Conservation (phyloP, 1,140 invertebrate genomes). For the Bombus breviceps region DNA sequence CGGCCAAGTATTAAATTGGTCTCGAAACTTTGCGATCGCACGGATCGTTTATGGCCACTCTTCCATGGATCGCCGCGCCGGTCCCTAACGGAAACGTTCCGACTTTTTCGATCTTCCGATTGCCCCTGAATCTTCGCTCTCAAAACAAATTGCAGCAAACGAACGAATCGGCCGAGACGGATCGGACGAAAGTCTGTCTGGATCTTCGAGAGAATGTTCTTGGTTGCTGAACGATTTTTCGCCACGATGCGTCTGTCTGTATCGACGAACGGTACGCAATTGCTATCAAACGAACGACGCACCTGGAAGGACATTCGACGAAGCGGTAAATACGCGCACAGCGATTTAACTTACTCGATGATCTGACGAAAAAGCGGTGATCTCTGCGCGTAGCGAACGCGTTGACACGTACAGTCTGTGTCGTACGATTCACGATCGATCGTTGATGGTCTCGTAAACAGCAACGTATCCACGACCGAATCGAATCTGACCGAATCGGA, state of each 20-base stretch:
- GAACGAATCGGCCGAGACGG: not conserved
- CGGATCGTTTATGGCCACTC: conserved; percentile 61
- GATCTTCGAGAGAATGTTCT: not conserved
- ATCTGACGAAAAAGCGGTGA: not conserved
- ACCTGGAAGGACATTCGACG: too few species aligned
- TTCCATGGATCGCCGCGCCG: conserved; percentile 37
- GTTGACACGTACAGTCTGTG: not conserved
- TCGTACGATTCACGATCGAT: not conserved
- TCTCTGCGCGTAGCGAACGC: not conserved
- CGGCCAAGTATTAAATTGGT: conserved; percentile 64
- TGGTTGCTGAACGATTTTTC: too few species aligned
- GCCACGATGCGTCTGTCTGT: too few species aligned
- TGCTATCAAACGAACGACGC: too few species aligned
- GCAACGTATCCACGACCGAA: not conserved
- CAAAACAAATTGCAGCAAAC: not conserved
- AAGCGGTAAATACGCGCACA: not conserved
- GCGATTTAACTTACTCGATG: not conserved
- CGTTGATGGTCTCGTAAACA: not conserved
- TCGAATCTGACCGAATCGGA: not conserved
- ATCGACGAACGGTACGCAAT: not conserved
- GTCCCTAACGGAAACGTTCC: not conserved
- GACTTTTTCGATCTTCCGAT: conserved; percentile 8
- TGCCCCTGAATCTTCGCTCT: not conserved
- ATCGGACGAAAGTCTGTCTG: rapidly evolving
- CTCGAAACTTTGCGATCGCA: conserved; percentile 65